Conservation (phyloP, 2,888 invertebrate species). For the Cryptocheilus praepositus region DNA sequence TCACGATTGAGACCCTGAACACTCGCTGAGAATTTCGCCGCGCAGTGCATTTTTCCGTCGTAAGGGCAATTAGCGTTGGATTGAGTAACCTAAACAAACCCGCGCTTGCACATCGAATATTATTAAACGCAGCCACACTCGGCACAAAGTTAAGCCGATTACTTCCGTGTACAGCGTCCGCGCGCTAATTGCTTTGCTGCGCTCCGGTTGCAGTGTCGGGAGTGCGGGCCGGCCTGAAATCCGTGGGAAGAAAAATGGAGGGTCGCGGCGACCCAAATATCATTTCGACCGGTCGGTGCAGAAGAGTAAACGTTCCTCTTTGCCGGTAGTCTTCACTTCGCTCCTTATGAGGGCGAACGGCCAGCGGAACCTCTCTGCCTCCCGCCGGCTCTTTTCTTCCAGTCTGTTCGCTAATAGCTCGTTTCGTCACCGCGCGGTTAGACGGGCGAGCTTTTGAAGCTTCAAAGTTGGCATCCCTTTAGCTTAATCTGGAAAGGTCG, state of each 20-base stretch:
- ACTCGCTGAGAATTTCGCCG: neutral
- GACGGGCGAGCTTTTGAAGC: constrained; percentile 31
- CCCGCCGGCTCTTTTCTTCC: constrained; percentile 23
- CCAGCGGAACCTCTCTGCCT: neutral
- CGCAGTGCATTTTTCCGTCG: too few relatives aligned
- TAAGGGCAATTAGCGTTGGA: too few relatives aligned
- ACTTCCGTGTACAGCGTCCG: too few relatives aligned
- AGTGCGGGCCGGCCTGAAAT: neutral
- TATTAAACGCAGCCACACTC: too few relatives aligned
- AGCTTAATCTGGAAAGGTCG: constrained; percentile 25
- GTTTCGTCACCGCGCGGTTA: constrained; percentile 28
- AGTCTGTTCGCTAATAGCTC: constrained; percentile 36
- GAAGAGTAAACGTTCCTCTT: neutral
- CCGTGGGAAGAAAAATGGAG: neutral
- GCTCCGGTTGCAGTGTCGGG: too few relatives aligned
- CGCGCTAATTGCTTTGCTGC: too few relatives aligned
- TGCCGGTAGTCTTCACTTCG: neutral
- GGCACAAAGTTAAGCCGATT: too few relatives aligned
- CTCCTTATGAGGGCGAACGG: neutral
- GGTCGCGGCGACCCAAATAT: constrained; percentile 3
- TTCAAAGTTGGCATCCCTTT: constrained; percentile 28
- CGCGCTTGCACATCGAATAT: too few relatives aligned
- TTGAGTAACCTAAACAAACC: too few relatives aligned
- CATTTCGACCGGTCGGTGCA: neutral
- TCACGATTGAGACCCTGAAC: too few relatives aligned